A percentile compares a stretch with the other conserved stretches of the same genome.
Conservation (phyloP, 2,113 vertebrate species). For the Lanius ludovicianus region DNA sequence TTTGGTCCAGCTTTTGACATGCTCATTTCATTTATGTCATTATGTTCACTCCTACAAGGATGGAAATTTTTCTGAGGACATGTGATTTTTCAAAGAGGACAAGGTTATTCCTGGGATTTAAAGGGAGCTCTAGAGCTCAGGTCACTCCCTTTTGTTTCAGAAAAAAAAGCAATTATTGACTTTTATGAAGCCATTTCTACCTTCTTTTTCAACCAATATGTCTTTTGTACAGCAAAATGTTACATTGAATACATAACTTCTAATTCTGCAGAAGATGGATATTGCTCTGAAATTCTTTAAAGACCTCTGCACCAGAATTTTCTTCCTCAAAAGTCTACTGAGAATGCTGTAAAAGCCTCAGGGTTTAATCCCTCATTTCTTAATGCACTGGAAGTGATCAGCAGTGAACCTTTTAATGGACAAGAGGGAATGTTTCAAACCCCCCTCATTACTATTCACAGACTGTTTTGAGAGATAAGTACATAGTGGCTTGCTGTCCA, state of each 20-base stretch:
- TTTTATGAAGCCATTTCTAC: background rate
- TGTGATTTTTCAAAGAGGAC: background rate
- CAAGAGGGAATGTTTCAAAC: background rate
- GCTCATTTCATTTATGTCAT: background rate
- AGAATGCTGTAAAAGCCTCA: background rate
- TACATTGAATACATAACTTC: background rate
- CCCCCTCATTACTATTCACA: background rate
- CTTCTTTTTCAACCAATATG: background rate
- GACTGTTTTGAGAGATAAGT: background rate
- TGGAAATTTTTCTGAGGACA: background rate
- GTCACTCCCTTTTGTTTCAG: background rate
- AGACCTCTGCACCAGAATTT: background rate
- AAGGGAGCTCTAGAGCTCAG: background rate
- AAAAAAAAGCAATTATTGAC: background rate
- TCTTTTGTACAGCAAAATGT: background rate
- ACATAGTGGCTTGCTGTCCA: background rate
- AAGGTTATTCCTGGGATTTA: background rate
- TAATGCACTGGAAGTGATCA: background rate
- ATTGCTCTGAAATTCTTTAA: background rate
- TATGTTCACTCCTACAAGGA: rapidly evolving
- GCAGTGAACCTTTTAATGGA: background rate
- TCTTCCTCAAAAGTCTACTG: background rate
- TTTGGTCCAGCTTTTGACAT: background rate
- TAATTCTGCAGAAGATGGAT: background rate
- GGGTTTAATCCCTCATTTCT: background rate